These are phyloP conservation scores for Cariama cristata DNA, from an alignment of 2,113 vertebrate genomes.

Conservation along the genomic window DNA sequence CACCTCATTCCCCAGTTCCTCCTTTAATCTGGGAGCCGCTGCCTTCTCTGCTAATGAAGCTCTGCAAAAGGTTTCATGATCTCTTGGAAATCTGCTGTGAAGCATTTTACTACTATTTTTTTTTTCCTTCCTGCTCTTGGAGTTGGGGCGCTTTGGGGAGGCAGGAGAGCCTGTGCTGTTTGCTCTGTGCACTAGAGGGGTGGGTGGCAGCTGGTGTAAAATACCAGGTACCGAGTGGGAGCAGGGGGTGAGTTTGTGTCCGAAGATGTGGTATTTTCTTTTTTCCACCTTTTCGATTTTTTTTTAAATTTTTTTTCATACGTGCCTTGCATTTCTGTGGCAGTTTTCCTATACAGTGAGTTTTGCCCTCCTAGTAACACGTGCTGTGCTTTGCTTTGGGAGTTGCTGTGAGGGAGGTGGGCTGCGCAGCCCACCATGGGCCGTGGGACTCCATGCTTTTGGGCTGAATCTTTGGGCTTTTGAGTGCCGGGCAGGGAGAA, in stretches of 20 bases:
- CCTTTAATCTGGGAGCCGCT: not conserved
- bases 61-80: not conserved
- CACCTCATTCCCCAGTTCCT: not conserved
- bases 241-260: not conserved
- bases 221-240: not conserved
- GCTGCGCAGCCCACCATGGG: accelerated
- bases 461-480: not conserved
- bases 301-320: not conserved
- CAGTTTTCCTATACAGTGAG: not conserved
- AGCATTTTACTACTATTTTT: not conserved
- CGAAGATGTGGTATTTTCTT: not conserved
- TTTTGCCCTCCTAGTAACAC: not conserved
- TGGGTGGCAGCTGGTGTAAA: not conserved
- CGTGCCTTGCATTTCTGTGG: not conserved
- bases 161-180: not conserved
- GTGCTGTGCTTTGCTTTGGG: not conserved
- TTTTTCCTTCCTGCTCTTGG: not conserved
- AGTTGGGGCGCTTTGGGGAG: not conserved
- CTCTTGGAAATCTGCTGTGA: not conserved
- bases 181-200: not conserved
- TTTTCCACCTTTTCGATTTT: not conserved
- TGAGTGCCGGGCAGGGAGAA: not conserved
- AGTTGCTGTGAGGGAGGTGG: not conserved
- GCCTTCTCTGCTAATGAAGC: not conserved
- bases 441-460: accelerated